Evolutionary conservation across 2,797 vertebrate genomes (phyloP).

Genomic region (Sebastiscus tertius): DNA sequence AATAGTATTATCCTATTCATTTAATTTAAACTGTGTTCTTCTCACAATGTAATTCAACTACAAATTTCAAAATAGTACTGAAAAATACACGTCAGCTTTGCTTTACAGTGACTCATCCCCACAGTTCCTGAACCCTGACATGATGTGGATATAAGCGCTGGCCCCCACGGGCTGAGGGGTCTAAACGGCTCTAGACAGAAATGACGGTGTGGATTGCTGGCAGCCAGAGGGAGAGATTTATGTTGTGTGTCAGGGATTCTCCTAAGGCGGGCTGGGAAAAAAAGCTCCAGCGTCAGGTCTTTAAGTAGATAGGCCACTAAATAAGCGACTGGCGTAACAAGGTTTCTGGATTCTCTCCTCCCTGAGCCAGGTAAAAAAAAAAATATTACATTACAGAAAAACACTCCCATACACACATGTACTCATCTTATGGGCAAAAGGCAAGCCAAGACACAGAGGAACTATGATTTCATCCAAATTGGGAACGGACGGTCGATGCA

Average conservation of each 20-base stretch:
- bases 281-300: conserved; percentile 65
- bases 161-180: conserved; percentile 39
- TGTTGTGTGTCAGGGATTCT: conserved; percentile 62
- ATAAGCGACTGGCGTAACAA: conserved; percentile 64
- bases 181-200: conserved; percentile 52
- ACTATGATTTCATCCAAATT: conserved; percentile 35
- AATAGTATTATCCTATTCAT: background rate
- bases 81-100: conserved; percentile 2
- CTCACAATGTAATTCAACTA: background rate
- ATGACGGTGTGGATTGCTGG: conserved; percentile 50
- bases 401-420: background rate
- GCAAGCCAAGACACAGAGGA: conserved; percentile 34
- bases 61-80: conserved; percentile 8
- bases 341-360: conserved; percentile 41
- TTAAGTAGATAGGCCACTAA: conserved; percentile 69
- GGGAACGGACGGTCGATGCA: background rate
- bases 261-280: conserved; percentile 44
- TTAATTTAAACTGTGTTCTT: background rate
- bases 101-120: conserved; percentile 5
- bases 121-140: conserved; percentile 36
- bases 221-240: conserved; percentile 60
- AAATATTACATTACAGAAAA: conserved; percentile 18
- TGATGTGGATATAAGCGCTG: conserved; percentile 37
- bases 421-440: conserved; percentile 21
- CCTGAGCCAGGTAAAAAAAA: conserved; percentile 9